A percentile compares a stretch with the other conserved stretches of the same genome.
Evolutionary conservation across 2,888 invertebrate genomes (phyloP).

Genomic region (Lochmaea crataegi): DNA sequence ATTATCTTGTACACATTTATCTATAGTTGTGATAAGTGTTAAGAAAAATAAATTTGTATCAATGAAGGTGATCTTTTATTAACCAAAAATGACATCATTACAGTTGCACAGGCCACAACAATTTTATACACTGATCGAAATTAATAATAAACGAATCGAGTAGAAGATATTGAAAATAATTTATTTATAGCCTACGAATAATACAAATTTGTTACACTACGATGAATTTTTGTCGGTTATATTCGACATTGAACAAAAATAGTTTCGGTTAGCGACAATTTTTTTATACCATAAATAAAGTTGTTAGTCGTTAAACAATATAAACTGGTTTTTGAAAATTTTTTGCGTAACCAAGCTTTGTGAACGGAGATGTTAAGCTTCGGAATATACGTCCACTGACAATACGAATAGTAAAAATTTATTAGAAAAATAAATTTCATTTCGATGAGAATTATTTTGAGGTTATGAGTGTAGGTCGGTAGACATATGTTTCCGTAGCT

Average conservation of each 20-base stretch:
- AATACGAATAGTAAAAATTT: not conserved
- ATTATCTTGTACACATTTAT: too few relatives aligned
- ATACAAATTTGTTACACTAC: constrained; percentile 49
- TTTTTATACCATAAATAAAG: constrained; percentile 35
- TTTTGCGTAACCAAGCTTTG: constrained; percentile 29
- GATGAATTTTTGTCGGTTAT: constrained; percentile 35
- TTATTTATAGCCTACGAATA: constrained; percentile 64
- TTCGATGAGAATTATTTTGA: not conserved
- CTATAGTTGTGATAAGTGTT: too few relatives aligned
- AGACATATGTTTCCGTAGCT: not conserved
- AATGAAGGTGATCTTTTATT: constrained; percentile 11
- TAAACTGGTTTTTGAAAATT: constrained; percentile 22
- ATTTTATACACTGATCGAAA: constrained; percentile 14
- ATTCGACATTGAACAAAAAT: constrained; percentile 37
- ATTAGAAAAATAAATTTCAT: not conserved
- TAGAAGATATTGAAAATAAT: constrained; percentile 51
- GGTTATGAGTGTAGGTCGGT: not conserved
- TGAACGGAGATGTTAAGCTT: constrained; percentile 11
- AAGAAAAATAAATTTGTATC: too few relatives aligned
- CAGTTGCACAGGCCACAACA: constrained; percentile 5
- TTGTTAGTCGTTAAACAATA: constrained; percentile 16
- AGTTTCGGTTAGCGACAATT: constrained; percentile 36
- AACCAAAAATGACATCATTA: constrained; percentile 7
- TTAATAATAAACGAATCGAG: constrained; percentile 29
- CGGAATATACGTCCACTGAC: not conserved